Evolutionary conservation across 2,797 vertebrate species (phyloP), one percentile per base, ranked within the genome.

Genomic region (Coendou prehensilis): DNA sequence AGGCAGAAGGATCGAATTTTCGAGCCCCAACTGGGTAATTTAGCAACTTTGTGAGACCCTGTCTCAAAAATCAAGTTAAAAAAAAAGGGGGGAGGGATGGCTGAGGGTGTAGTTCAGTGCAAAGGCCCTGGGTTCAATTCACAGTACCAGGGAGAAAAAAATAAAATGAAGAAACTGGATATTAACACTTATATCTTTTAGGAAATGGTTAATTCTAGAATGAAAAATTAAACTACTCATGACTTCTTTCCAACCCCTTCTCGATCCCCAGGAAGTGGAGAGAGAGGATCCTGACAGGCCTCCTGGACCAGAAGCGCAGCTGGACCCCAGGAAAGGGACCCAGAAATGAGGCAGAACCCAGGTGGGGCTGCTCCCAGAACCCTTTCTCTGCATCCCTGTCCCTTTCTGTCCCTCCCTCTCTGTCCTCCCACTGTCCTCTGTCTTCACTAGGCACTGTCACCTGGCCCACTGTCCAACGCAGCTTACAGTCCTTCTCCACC

Each of bases 141-240:
- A 13, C 26, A 50, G 5, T 50, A 76, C 26, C 64, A n/a, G 13
- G 26, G 26, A 28, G 45, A 9, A 50, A 47, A 47, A 47, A 26
- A 50, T 50, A 83, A 83, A 85, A 52, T 50, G 28, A n/a, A 73
- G 37, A 63, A 93, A 87, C n/a, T 56, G 50, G 10, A 17, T 54
- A 89, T 37, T 79, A 93, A 93, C 45, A 69, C 37, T 8, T 80
- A 41, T 14, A 85, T 64, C 61, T 87, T 92, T 95, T 54, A 57
- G 52, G 63, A 81, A 93, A 90, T 33, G 13, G 26, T 63, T 83
- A 96, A 83, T 89, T 93, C 45, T 84, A 92, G 22, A 90, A 85
- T 6, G 5, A 94, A 89, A 89, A 94, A 33, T 78, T 85, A 64
- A 85, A 89, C 33, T 73, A 79, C 5, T 91, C 17, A 59, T 45